Base-by-base conservation (phyloP, 2,113 vertebrate species). In the Hippolais icterina region DNA sequence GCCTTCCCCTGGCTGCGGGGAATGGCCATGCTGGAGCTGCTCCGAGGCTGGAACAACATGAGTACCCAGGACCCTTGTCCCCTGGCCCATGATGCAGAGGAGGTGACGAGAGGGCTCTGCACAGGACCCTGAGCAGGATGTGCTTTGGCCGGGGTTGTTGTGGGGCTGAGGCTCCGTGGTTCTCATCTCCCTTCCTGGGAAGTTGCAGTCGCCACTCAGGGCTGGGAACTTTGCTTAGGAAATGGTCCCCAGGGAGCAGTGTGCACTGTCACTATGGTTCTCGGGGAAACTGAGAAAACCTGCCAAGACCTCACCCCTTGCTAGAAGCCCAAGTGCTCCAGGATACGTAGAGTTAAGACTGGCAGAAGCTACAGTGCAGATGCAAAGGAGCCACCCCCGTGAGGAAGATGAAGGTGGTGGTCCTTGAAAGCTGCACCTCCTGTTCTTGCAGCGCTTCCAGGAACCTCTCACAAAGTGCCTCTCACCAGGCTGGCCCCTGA, bases 401-500 rank as follows among this genome's bases (percentile, higher is more conserved):
- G 3, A 68, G 74, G 61, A 18, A 10, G 33, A 13, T 0, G 25
- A 63, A 16, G 1, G 4, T 0, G 22, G 20, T 18, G 74, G 69
- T 37, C 53, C 53, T 44, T 6, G 44, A 49, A 27, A 71, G 41
- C 78, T 28, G 60, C 76, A 15, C 4, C 52, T 64, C 54, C 44
- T n/a, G 69, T 69, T 74, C 59, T 60, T 25, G 87, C 49, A 56
- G 60, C 0, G 0, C 74, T 76, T 27, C 25, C 56, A 25, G 11
- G 17, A 42, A 8, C 2, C n/a, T n/a, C n/a, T n/a, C n/a, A n/a
- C n/a, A 24, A 0, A 5, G 5, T 39, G 37, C 41, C 31, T 71
- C 20, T 6, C 1, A 6, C 18, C 3, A 2, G 82, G 63, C 64
- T 44, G 88, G 10, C 28, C 57, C 3, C 1, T 15, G 72, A 49